Conservation (phyloP, 1,140 invertebrate species). For the Ooceraea biroi region DNA sequence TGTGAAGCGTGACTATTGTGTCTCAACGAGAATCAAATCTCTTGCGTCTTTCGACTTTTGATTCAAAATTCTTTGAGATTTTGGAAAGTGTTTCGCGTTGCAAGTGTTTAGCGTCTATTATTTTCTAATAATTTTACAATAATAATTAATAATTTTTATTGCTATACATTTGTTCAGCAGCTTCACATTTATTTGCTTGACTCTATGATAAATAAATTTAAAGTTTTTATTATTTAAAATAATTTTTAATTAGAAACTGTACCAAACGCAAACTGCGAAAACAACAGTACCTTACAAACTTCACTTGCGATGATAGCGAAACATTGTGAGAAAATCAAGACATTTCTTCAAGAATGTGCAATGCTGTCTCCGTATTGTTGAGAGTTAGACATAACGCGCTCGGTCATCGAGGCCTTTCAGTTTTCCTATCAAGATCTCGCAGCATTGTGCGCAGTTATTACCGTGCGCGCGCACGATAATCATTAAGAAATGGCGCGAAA, state of each 20-base stretch:
- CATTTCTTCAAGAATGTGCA: slow-evolving; percentile 11
- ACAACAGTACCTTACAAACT: background rate
- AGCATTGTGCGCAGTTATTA: slow-evolving; percentile 51
- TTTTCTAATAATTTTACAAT: too few relatives aligned
- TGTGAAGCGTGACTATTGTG: slow-evolving; percentile 37
- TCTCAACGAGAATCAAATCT: slow-evolving; percentile 16
- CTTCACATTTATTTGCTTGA: background rate
- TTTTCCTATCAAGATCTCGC: slow-evolving; percentile 40
- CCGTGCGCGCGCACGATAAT: slow-evolving; percentile 38
- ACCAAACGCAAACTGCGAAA: background rate
- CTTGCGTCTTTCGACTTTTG: background rate
- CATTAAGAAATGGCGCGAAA: slow-evolving; percentile 39
- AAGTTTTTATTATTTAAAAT: background rate
- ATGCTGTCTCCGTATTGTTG: slow-evolving; percentile 12
- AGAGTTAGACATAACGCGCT: slow-evolving; percentile 22
- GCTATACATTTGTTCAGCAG: too few relatives aligned
- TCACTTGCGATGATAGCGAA: background rate
- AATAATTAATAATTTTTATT: too few relatives aligned
- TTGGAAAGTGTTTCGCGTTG: background rate
- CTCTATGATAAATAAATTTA: background rate
- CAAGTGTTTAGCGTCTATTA: too few relatives aligned
- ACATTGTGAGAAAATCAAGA: background rate
- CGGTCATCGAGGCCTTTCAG: slow-evolving; percentile 24
- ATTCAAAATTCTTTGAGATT: background rate
- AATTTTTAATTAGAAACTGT: background rate